A percentile compares a stretch with the other conserved stretches of the same genome.
phyloP scores from a whole-genome alignment of 1,140 invertebrate genomes.

The Papilio xuthus region DNA sequence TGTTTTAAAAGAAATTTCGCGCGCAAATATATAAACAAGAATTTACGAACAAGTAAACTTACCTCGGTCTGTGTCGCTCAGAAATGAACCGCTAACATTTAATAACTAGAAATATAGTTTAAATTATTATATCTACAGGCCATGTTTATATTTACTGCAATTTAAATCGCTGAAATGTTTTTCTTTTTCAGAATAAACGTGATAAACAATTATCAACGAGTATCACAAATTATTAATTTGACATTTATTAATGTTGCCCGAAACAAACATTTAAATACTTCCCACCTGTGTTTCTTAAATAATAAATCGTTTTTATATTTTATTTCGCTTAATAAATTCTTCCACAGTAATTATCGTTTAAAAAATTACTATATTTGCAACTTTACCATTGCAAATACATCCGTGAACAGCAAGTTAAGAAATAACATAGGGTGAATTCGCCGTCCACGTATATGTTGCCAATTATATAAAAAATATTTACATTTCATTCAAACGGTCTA shows the following conservation, averaged over 20 bases:
- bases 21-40: constrained; percentile 14
- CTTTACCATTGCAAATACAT: no score
- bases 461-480: no score
- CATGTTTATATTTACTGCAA: neutral
- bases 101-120: neutral
- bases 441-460: no score
- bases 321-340: no score
- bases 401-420: no score
- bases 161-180: neutral
- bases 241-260: neutral
- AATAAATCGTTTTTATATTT: neutral
- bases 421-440: no score
- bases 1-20: constrained; percentile 2
- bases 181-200: neutral
- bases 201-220: neutral
- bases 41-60: constrained; percentile 6
- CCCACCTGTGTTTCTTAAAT: neutral
- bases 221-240: constrained; percentile 5
- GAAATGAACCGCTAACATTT: neutral
- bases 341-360: no score
- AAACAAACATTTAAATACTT: neutral
- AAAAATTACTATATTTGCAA: no score
- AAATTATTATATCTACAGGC: neutral
- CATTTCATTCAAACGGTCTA: no score
- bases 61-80: neutral